phyloP scores from a whole-genome alignment of 2,797 vertebrate genomes.

The Girardinus metallicus region DNA sequence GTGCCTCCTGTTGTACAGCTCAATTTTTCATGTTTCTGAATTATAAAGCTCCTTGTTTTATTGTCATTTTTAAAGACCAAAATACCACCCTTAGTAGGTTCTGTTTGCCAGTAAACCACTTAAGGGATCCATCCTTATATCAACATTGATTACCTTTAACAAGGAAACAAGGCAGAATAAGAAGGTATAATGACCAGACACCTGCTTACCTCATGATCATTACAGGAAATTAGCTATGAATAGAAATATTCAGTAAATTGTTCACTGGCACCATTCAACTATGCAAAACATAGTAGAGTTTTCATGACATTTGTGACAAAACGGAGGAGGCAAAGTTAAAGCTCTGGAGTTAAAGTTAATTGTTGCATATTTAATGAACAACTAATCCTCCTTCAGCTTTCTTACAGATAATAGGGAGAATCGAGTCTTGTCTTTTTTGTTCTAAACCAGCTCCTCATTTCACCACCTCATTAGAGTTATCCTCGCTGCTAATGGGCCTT shows the following conservation, averaged over 20 bases:
- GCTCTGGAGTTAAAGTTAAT: conserved; percentile 38
- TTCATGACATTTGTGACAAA: background rate
- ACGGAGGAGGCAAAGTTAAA: conserved; percentile 17
- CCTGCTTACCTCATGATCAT: conserved; percentile 65
- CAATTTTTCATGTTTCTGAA: conserved; percentile 52
- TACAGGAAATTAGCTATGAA: conserved; percentile 63
- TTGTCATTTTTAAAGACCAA: conserved; percentile 30
- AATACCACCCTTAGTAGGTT: conserved; percentile 54
- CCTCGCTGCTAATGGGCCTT: conserved; percentile 77
- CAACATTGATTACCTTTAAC: conserved; percentile 80
- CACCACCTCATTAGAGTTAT: conserved; percentile 73
- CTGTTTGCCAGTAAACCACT: conserved; percentile 71
- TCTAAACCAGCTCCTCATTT: conserved; percentile 66
- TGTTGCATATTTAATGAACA: conserved; percentile 36
- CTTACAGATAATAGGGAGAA: conserved; percentile 47
- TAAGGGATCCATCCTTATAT: conserved; percentile 64
- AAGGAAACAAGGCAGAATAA: conserved; percentile 72
- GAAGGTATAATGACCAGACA: conserved; percentile 65
- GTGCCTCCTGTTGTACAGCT: conserved; percentile 27
- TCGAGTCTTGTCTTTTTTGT: conserved; percentile 25
- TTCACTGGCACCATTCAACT: conserved; percentile 27
- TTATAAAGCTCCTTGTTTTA: conserved; percentile 48
- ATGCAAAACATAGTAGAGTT: background rate
- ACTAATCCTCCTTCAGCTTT: conserved; percentile 22
- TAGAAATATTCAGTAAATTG: conserved; percentile 44